These are phyloP conservation scores for Drosophila melanosoma DNA, from an alignment of 2,888 invertebrate genomes.

Conservation along the genomic window DNA sequence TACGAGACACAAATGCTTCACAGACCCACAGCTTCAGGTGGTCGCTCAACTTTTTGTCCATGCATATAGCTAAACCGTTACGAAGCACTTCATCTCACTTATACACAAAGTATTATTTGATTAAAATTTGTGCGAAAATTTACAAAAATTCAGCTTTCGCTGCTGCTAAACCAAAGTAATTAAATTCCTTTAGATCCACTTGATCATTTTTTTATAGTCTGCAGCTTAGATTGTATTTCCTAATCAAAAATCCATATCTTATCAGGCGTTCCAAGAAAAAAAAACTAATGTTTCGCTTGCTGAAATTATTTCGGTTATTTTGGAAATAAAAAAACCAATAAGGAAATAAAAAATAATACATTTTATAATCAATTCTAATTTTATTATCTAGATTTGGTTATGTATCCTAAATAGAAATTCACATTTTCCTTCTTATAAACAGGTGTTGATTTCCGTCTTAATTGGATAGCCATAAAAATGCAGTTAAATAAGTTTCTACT, in stretches of 20 bases:
- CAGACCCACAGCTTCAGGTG: conserved; percentile 50
- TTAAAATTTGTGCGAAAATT: not conserved
- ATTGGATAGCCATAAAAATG: not conserved
- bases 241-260: not conserved
- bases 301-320: no score
- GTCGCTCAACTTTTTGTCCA: conserved; percentile 32
- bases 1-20: conserved; percentile 15
- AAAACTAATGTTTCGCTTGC: not conserved
- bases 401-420: not conserved
- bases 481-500: not conserved
- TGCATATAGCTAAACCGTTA: not conserved
- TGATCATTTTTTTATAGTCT: not conserved
- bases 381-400: not conserved
- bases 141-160: not conserved
- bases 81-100: not conserved
- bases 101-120: not conserved
- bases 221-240: not conserved
- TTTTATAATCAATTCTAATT: not conserved
- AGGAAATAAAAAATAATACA: not conserved
- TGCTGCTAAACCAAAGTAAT: not conserved
- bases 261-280: not conserved
- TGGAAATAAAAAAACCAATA: not conserved
- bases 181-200: not conserved
- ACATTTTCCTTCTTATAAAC: not conserved
- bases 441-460: not conserved